Evolutionary conservation across 1,140 invertebrate genomes (phyloP).

Genomic region (Helicoverpa armigera): DNA sequence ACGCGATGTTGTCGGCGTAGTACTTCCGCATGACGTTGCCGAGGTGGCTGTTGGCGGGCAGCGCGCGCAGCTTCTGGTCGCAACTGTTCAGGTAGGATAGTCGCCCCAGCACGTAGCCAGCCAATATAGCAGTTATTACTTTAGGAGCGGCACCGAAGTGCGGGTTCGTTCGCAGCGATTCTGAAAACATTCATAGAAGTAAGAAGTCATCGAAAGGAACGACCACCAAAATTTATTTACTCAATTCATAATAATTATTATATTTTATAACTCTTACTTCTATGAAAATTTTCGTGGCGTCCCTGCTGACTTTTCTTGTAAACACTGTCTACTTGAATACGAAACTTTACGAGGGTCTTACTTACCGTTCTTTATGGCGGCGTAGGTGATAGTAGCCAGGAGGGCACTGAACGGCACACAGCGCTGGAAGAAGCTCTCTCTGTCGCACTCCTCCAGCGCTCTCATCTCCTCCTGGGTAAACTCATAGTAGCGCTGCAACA

Average conservation of each 20-base stretch:
- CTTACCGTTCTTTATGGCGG: constrained; percentile 74
- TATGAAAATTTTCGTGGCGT: constrained; percentile 77
- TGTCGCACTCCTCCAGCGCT: constrained; percentile 81
- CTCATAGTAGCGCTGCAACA: constrained; percentile 79
- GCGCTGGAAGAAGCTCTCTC: constrained; percentile 79
- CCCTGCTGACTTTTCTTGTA: constrained; percentile 48
- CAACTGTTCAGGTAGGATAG: constrained; percentile 66
- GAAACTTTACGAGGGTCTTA: constrained; percentile 52
- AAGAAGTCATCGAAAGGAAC: constrained; percentile 68
- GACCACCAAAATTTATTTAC: constrained; percentile 53
- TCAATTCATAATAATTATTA: constrained; percentile 18
- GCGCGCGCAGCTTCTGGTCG: constrained; percentile 64
- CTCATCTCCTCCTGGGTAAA: constrained; percentile 79
- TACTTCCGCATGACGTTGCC: constrained; percentile 73
- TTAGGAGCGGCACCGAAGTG: constrained; percentile 76
- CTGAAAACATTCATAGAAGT: constrained; percentile 84
- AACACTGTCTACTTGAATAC: not conserved
- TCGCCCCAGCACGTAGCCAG: constrained; percentile 71
- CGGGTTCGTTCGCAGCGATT: constrained; percentile 63
- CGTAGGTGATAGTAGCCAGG: constrained; percentile 71
- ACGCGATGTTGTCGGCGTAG: constrained; percentile 59
- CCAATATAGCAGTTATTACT: constrained; percentile 60
- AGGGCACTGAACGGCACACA: constrained; percentile 77
- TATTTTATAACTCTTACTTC: constrained; percentile 72
- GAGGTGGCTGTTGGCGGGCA: constrained; percentile 68